Evolutionary conservation across 1,140 invertebrate genomes (phyloP).

Genomic region (Linepithema humile): DNA sequence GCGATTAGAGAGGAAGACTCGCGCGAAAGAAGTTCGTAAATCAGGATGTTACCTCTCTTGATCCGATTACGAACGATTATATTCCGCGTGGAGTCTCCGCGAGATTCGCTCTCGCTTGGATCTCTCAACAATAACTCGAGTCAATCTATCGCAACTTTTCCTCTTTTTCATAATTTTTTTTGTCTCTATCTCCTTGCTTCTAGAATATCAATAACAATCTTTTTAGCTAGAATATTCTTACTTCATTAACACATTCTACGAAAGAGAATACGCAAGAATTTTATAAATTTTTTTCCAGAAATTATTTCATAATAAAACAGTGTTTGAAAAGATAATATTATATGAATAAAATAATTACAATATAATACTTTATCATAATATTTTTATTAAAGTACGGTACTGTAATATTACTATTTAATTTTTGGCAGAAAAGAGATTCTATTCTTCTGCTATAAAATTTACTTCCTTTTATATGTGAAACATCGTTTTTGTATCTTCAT

Average conservation of each 20-base stretch:
- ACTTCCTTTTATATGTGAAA: neutral
- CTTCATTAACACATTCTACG: neutral
- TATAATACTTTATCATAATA: neutral
- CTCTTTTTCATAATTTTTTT: neutral
- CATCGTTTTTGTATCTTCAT: neutral
- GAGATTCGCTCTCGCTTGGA: neutral
- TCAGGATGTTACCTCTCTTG: conserved; percentile 61
- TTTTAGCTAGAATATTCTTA: neutral
- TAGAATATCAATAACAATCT: neutral
- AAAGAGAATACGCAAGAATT: neutral
- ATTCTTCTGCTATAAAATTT: neutral
- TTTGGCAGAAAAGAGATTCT: neutral
- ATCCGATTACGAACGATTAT: conserved; percentile 67
- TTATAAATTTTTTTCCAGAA: neutral
- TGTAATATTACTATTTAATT: neutral
- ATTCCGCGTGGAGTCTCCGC: conserved; percentile 30
- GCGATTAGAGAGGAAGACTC: conserved; percentile 37
- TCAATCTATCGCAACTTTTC: neutral
- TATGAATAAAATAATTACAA: neutral
- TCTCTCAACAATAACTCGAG: conserved; percentile 27
- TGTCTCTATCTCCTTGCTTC: neutral
- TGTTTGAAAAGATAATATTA: neutral
- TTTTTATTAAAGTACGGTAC: neutral
- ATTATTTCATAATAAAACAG: neutral
- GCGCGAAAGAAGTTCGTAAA: conserved; percentile 58